Percentiles rank a stretch among this genome's conserved stretches.
These are phyloP conservation scores for Tragelaphus buxtoni DNA, from an alignment of 2,113 vertebrate species.

Conservation along the genomic window DNA sequence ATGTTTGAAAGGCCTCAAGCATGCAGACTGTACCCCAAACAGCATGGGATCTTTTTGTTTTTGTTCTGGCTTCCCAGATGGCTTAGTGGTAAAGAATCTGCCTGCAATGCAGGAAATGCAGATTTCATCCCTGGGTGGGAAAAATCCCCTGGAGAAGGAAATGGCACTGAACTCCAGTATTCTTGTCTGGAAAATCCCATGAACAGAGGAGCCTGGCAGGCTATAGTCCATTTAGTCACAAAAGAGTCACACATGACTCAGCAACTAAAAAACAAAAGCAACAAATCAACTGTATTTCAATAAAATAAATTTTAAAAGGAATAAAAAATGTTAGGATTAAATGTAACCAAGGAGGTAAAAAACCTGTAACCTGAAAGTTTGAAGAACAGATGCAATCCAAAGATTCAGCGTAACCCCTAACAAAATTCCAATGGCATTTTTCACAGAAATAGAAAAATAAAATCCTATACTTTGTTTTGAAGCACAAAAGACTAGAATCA, in stretches of 20 bases:
- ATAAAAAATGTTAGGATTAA: not conserved
- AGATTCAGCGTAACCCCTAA: not conserved
- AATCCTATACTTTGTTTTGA: not conserved
- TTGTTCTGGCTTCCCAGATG: not conserved
- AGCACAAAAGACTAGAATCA: not conserved
- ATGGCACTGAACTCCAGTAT: not conserved
- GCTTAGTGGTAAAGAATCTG: not conserved
- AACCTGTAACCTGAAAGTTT: not conserved
- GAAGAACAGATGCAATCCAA: not conserved
- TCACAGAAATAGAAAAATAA: not conserved
- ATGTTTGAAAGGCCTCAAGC: not conserved
- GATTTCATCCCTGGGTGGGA: not conserved
- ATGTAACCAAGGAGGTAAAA: not conserved
- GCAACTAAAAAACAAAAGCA: not conserved
- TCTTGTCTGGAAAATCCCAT: not conserved
- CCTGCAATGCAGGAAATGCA: not conserved
- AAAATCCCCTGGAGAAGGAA: not conserved
- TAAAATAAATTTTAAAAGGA: not conserved
- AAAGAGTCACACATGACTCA: not conserved
- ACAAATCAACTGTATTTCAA: not conserved
- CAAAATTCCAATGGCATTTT: not conserved
- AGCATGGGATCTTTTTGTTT: not conserved
- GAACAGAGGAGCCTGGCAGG: not conserved
- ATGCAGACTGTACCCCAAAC: not conserved
- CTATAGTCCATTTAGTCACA: not conserved